These are phyloP conservation scores for Shinisaurus crocodilurus DNA, from an alignment of 2,113 vertebrate species.

Conservation along the genomic window DNA sequence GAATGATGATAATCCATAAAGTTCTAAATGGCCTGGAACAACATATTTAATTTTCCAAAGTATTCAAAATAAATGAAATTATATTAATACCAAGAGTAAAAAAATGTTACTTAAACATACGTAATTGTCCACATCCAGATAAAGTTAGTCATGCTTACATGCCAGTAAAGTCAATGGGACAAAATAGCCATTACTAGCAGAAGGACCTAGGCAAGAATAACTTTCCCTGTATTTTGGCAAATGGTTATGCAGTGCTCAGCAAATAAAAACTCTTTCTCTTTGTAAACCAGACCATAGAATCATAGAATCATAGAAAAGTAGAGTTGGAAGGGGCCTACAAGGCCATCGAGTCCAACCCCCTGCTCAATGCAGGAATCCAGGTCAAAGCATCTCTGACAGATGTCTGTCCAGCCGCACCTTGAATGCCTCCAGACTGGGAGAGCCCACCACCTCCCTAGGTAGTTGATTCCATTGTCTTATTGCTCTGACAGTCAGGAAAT, in stretches of 20 bases:
- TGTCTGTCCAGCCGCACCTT: too few relatives aligned
- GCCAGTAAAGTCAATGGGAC: neutral
- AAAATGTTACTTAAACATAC: neutral
- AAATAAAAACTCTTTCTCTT: neutral
- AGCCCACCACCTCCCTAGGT: too few relatives aligned
- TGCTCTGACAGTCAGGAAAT: too few relatives aligned
- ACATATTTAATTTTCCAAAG: neutral
- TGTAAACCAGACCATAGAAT: neutral
- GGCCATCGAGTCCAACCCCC: too few relatives aligned
- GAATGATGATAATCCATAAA: neutral
- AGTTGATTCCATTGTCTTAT: too few relatives aligned
- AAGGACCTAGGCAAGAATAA: neutral
- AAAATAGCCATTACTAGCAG: neutral
- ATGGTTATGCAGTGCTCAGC: neutral
- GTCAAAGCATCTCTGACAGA: too few relatives aligned
- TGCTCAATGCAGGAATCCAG: too few relatives aligned
- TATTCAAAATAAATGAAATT: neutral
- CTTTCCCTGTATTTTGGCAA: neutral
- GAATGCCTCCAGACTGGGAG: too few relatives aligned
- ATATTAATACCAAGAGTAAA: neutral
- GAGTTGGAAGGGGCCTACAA: too few relatives aligned
- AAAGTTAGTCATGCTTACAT: neutral
- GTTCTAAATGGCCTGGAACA: neutral
- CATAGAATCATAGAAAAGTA: too few relatives aligned
- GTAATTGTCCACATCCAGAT: neutral